Base-by-base conservation (phyloP, 2,888 invertebrate genomes). In the Andrena fulva region DNA sequence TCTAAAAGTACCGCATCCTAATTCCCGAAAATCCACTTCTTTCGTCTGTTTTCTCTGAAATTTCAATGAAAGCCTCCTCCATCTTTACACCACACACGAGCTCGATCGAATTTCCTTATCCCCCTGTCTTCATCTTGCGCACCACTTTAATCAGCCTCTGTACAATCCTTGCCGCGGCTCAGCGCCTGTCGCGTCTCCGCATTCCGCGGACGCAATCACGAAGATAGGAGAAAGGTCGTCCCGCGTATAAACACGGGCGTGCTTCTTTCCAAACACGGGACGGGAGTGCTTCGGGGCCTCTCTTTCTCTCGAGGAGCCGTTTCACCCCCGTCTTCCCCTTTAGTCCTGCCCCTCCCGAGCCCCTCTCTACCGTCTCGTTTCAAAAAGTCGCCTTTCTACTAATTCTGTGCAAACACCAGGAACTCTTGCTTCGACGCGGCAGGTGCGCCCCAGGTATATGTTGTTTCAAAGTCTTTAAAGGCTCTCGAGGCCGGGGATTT, bases 371-470 rank as follows among this genome's bases (percentile, higher is more conserved):
- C 29, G 56, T 78, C 56, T 33, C 71, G 59, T 42, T 72, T 80
- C 72, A 48, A 78, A 89, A 87, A 88, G 86, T 89, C 87, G 88
- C 82, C 87, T 87, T 86, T 87, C 85, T 79, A 91, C 91, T 91
- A 91, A 91, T 91, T 91, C 89, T 86, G 69, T 83, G 83, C 88
- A 91, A 91, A 91, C 85, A 89, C 76, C 81, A 71, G 56, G 73
- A 74, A 79, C 82, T 81, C 87, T 82, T 79, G 78, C 64, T 68
- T 33, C 74, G 82, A 72, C 64, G 78, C 73, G 85, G 89, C 92
- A 90, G 89, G 90, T 90, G 91, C 82, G 85, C 77, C 70, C 83
- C 90, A 92, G 92, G 92, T 92, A 92, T 91, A 90, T 92, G 91
- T 91, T 92, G 91, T 91, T 89, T 90, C 89, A 89, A 87, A 90